Evolutionary conservation across 2,888 invertebrate species (phyloP).

Genomic region (Epirrhoe tristata): DNA sequence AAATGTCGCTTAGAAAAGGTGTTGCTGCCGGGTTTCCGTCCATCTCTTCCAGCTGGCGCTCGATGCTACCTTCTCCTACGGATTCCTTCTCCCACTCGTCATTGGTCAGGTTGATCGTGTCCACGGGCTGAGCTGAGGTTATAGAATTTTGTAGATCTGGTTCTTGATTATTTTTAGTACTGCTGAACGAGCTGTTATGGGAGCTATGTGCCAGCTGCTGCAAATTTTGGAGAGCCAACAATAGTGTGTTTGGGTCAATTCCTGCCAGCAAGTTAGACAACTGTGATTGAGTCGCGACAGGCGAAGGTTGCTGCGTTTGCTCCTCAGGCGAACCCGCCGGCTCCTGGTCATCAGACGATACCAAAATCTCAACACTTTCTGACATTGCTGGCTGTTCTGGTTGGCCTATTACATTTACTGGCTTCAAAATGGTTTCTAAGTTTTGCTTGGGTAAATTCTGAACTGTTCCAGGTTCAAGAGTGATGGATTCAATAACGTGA

Average conservation of each 20-base stretch:
- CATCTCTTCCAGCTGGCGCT: constrained; percentile 67
- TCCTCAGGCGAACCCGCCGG: constrained; percentile 19
- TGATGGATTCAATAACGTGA: constrained; percentile 70
- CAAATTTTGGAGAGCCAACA: constrained; percentile 77
- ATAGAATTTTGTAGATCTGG: constrained; percentile 37
- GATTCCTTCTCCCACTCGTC: constrained; percentile 80
- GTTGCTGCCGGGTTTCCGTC: constrained; percentile 74
- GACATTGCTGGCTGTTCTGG: constrained; percentile 12
- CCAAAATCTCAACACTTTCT: constrained; percentile 28
- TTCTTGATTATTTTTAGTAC: constrained; percentile 40
- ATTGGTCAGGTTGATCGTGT: constrained; percentile 77
- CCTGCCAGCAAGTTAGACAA: constrained; percentile 68
- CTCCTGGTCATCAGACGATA: constrained; percentile 22
- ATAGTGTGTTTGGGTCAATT: constrained; percentile 74
- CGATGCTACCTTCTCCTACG: constrained; percentile 71
- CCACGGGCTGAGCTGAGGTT: constrained; percentile 49
- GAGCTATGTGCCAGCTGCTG: constrained; percentile 66
- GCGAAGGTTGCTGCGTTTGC: constrained; percentile 9
- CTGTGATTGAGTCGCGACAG: constrained; percentile 50
- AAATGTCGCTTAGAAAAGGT: constrained; percentile 81
- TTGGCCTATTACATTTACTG: constrained; percentile 34
- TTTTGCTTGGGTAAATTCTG: constrained; percentile 11
- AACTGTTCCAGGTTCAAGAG: constrained; percentile 53
- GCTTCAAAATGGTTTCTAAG: constrained; percentile 28
- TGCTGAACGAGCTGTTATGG: constrained; percentile 41